Conservation (phyloP, 2,888 invertebrate species). For the Trichopoda pennipes region DNA sequence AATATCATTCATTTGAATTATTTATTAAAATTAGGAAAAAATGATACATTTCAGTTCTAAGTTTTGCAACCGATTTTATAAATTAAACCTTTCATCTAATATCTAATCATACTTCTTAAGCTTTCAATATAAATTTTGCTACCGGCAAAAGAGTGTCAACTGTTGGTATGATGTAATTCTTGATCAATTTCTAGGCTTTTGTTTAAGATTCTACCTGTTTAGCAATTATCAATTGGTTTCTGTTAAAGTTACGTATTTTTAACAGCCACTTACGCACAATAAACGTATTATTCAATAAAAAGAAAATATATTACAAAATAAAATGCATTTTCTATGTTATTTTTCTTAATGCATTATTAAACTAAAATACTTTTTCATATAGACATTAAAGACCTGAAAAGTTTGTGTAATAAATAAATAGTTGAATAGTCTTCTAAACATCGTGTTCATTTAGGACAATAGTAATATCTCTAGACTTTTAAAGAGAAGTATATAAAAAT, state of each 20-base stretch:
- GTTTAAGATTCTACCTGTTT: neutral
- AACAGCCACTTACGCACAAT: constrained; percentile 53
- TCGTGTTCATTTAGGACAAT: too few species aligned
- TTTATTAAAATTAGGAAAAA: too few species aligned
- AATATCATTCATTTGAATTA: too few species aligned
- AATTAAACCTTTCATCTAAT: neutral
- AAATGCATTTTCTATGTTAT: constrained; percentile 60
- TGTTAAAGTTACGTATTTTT: constrained; percentile 29
- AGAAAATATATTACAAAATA: neutral
- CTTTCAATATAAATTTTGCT: neutral
- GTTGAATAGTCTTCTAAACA: too few species aligned
- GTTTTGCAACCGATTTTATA: too few species aligned
- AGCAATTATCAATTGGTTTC: constrained; percentile 49
- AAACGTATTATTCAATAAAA: constrained; percentile 46
- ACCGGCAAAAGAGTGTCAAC: constrained; percentile 13
- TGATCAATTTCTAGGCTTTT: constrained; percentile 25
- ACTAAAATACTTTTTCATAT: constrained; percentile 36
- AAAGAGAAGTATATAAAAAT: too few species aligned
- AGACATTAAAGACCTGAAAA: constrained; percentile 28
- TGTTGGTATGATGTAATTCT: constrained; percentile 27
- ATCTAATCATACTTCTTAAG: neutral
- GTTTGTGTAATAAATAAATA: neutral
- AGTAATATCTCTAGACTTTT: too few species aligned
- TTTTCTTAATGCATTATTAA: constrained; percentile 45
- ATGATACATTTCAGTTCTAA: too few species aligned